A percentile compares a stretch with the other conserved stretches of the same genome.
These are phyloP conservation scores for Parnassius glacialis DNA, from an alignment of 2,888 invertebrate genomes.

Conservation along the genomic window DNA sequence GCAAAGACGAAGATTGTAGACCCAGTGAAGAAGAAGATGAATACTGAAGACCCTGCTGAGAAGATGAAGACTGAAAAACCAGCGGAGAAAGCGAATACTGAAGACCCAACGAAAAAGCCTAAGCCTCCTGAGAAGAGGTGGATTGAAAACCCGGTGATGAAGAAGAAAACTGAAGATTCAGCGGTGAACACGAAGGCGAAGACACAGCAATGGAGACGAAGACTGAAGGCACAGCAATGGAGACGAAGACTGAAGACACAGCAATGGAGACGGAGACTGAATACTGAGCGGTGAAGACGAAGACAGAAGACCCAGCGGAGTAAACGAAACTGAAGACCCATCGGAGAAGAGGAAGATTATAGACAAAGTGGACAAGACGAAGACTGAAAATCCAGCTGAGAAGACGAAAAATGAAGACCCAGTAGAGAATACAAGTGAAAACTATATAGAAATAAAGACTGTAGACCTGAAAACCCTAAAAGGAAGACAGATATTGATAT, in stretches of 20 bases:
- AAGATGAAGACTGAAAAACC: neutral
- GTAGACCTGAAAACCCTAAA: neutral
- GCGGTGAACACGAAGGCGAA: slow-evolving; percentile 5
- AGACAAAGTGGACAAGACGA: neutral
- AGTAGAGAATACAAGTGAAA: too few relatives aligned
- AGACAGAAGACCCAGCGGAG: slow-evolving; percentile 3
- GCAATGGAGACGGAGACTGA: slow-evolving; percentile 13
- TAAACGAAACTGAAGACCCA: slow-evolving; percentile 5
- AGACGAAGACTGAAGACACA: slow-evolving; percentile 7
- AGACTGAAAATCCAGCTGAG: neutral
- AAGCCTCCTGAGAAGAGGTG: neutral
- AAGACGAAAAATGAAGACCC: slow-evolving; percentile 11
- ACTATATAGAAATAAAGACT: too few relatives aligned
- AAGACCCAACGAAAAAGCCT: slow-evolving; percentile 3
- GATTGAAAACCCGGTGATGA: neutral
- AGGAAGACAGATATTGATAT: neutral
- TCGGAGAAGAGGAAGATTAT: neutral
- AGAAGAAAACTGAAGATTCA: slow-evolving; percentile 4
- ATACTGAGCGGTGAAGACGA: neutral
- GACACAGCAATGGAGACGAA: neutral
- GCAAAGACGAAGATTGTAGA: neutral
- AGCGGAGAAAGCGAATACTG: neutral
- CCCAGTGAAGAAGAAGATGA: slow-evolving; percentile 1
- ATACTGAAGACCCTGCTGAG: slow-evolving; percentile 23
- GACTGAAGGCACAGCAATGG: neutral